Evolutionary conservation across 2,888 invertebrate genomes (phyloP).

Genomic region (Diabrotica balteata): DNA sequence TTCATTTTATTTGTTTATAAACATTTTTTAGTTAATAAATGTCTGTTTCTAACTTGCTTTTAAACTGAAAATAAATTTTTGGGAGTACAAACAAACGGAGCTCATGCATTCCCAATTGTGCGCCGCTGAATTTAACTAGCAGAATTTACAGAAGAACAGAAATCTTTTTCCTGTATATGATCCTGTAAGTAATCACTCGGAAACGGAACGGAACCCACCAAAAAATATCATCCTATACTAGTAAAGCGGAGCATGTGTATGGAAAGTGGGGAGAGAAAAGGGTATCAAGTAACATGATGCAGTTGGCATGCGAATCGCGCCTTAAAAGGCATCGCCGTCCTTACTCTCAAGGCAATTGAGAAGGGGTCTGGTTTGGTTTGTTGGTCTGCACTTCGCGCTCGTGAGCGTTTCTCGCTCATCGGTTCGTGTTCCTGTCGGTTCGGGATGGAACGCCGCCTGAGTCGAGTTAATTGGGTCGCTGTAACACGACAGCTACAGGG

Average conservation of each 20-base stretch:
- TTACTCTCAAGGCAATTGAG: conserved; percentile 55
- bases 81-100: too few relatives aligned
- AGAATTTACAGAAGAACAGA: conserved; percentile 6
- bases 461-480: too few relatives aligned
- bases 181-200: conserved; percentile 36
- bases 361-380: conserved; percentile 52
- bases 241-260: conserved; percentile 27
- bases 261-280: conserved; percentile 35
- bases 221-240: conserved; percentile 36
- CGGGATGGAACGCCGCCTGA: too few relatives aligned
- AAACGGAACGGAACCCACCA: conserved; percentile 34
- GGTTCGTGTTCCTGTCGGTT: conserved; percentile 7
- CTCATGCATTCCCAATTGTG: not conserved
- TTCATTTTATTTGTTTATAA: too few relatives aligned
- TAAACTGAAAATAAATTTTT: too few relatives aligned
- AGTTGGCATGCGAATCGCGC: conserved; percentile 59
- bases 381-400: conserved; percentile 34
- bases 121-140: conserved; percentile 9
- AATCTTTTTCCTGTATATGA: conserved; percentile 32
- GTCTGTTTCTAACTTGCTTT: too few relatives aligned
- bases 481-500: too few relatives aligned
- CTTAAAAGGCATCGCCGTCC: conserved; percentile 55
- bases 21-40: too few relatives aligned
- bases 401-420: conserved; percentile 17
- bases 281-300: conserved; percentile 51